These are phyloP conservation scores for Rhizoglyphus robini DNA, from an alignment of 1,140 invertebrate genomes.

Conservation along the genomic window DNA sequence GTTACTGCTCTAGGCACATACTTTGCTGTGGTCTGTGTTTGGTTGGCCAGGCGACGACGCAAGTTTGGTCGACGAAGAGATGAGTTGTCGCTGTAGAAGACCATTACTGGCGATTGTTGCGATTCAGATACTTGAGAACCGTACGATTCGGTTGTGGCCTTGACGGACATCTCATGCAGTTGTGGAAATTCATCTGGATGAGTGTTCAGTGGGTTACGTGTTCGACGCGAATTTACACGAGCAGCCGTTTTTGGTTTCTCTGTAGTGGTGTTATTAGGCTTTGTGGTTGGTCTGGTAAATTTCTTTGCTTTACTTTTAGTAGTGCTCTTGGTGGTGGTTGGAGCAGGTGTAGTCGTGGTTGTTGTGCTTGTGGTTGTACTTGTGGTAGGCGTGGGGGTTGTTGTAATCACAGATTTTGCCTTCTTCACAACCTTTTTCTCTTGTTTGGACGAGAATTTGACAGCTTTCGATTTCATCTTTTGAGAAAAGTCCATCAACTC, in stretches of 20 bases:
- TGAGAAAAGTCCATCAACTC: slow-evolving; percentile 4
- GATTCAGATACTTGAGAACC: neutral
- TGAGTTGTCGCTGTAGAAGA: neutral
- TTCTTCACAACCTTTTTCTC: neutral
- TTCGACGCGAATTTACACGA: neutral
- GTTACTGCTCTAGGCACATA: neutral
- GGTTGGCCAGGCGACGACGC: neutral
- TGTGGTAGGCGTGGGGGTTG: neutral
- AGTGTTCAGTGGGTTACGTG: neutral
- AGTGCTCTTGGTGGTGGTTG: neutral
- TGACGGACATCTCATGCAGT: neutral
- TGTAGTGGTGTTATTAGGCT: too few species aligned
- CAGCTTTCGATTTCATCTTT: neutral
- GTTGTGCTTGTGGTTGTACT: neutral
- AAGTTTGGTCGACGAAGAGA: neutral
- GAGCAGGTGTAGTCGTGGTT: neutral
- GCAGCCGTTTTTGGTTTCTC: neutral
- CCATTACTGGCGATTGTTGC: neutral
- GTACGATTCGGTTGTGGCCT: neutral
- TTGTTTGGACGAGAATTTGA: too few species aligned
- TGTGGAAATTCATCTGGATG: slow-evolving; percentile 16
- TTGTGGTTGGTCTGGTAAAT: neutral
- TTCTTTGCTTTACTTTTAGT: neutral
- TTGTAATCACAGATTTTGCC: neutral
- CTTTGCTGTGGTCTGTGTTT: neutral